Percentiles rank a stretch among this genome's conserved stretches.
These are phyloP conservation scores for Deroplatys truncata DNA, from an alignment of 2,888 invertebrate species.

Conservation along the genomic window DNA sequence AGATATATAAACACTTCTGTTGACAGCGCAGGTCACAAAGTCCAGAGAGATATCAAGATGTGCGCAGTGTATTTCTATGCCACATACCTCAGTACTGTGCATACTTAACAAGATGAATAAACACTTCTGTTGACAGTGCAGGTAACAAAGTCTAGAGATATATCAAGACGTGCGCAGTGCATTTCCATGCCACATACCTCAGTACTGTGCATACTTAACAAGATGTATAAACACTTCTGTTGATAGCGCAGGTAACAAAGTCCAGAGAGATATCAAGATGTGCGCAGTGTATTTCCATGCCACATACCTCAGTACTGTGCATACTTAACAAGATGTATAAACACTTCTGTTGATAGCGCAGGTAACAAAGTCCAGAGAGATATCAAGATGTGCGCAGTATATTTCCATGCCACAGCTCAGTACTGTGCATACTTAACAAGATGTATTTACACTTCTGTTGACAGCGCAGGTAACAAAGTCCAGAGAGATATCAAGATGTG, in stretches of 20 bases:
- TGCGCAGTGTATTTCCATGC: too few species aligned
- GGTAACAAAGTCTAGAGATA: conserved; percentile 83
- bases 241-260: conserved; percentile 69
- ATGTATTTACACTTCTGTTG: too few species aligned
- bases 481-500: too few species aligned
- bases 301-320: background rate
- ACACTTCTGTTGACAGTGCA: conserved; percentile 71
- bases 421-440: too few species aligned
- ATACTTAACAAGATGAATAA: conserved; percentile 44
- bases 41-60: conserved; percentile 86
- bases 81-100: background rate
- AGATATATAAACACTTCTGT: conserved; percentile 64
- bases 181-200: too few species aligned
- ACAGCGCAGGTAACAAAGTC: too few species aligned
- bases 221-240: conserved; percentile 64
- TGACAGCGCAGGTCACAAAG: conserved; percentile 69
- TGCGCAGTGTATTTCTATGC: too few species aligned
- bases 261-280: conserved; percentile 84
- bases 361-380: conserved; percentile 83
- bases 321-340: conserved; percentile 44
- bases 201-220: conserved; percentile 12
- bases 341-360: conserved; percentile 71
- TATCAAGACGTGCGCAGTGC: too few species aligned
- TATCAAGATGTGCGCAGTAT: too few species aligned
- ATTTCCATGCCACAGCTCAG: too few species aligned